A percentile compares a stretch with the other conserved stretches of the same genome.
Conservation (phyloP, 2,113 vertebrate genomes). For the Zapus hudsonius region DNA sequence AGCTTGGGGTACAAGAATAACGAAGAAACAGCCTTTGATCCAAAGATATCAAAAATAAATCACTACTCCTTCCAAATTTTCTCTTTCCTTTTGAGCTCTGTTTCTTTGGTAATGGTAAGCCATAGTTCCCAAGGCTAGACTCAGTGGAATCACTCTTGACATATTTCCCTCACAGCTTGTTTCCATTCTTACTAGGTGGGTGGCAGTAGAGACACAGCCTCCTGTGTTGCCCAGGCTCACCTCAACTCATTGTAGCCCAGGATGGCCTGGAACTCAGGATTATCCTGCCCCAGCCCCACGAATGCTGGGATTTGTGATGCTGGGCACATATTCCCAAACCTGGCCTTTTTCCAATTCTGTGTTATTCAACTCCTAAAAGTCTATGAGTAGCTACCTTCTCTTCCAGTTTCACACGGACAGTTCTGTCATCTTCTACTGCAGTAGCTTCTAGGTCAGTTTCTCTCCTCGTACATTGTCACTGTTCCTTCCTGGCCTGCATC, state of each 20-base stretch:
- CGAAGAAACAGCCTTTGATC: neutral
- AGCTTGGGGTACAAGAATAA: conserved; percentile 10
- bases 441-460: neutral
- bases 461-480: neutral
- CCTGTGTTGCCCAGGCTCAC: no score
- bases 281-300: neutral
- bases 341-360: neutral
- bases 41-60: neutral
- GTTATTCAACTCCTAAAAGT: neutral
- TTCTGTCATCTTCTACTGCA: neutral
- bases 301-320: neutral
- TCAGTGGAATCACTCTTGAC: neutral
- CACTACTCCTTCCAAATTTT: neutral
- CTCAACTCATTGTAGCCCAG: neutral
- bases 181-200: neutral
- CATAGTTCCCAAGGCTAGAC: neutral
- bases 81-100: neutral
- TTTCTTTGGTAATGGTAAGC: conserved; percentile 10
- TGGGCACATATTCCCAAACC: neutral
- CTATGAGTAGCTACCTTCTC: neutral
- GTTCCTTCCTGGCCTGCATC: neutral
- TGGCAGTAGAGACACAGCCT: neutral
- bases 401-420: neutral
- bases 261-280: neutral
- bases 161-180: neutral